These are phyloP conservation scores for Drosophila neotestacea DNA, from an alignment of 2,888 invertebrate genomes.

Conservation along the genomic window DNA sequence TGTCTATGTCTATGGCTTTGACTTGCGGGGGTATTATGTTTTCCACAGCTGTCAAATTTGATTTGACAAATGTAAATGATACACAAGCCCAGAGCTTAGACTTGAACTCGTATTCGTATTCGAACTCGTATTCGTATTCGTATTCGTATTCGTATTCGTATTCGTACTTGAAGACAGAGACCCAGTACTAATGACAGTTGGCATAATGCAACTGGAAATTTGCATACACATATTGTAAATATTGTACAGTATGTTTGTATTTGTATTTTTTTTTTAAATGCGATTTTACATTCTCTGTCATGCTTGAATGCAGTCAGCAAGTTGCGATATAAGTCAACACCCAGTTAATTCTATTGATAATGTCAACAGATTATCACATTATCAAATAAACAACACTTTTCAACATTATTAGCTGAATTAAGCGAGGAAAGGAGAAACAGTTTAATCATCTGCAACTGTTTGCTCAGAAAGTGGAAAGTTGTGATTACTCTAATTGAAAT, in stretches of 20 bases:
- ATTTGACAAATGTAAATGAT: constrained; percentile 80
- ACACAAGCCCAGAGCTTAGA: constrained; percentile 24
- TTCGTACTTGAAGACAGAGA: neutral
- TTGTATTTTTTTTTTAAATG: constrained; percentile 27
- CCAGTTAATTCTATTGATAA: constrained; percentile 17
- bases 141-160: neutral
- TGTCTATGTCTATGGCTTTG: constrained; percentile 6
- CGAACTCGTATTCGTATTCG: neutral
- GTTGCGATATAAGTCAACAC: constrained; percentile 1
- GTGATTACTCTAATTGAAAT: neutral
- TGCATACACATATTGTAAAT: constrained; percentile 22
- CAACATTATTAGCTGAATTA: neutral
- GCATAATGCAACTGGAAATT: constrained; percentile 55
- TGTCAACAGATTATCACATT: constrained; percentile 44
- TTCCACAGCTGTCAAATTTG: constrained; percentile 78
- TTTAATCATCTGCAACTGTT: neutral
- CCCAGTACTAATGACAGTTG: constrained; percentile 48
- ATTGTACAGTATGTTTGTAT: neutral
- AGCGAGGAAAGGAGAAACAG: neutral
- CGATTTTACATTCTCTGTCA: constrained; percentile 16
- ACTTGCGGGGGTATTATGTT: constrained; percentile 65
- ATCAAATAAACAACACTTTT: constrained; percentile 28
- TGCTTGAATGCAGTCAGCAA: constrained; percentile 28
- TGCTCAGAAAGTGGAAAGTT: neutral
- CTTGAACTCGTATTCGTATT: neutral